phyloP scores from a whole-genome alignment of 2,888 invertebrate genomes.

The Mythimna impura region DNA sequence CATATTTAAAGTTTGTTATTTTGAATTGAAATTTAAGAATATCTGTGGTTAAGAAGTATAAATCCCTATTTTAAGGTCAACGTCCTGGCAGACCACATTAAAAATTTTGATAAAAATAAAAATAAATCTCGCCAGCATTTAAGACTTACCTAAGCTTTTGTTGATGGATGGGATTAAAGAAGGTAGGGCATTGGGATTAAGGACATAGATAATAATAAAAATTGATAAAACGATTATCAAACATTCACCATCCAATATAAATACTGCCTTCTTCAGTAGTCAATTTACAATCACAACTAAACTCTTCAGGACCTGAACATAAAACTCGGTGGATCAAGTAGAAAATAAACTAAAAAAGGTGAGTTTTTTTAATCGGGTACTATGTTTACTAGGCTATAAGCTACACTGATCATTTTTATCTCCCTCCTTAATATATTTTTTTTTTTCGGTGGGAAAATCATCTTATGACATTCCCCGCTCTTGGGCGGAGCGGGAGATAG shows the following conservation, averaged over 20 bases:
- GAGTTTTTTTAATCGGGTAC: not conserved
- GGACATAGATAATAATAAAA: not conserved
- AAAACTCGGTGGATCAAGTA: not conserved
- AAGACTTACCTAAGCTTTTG: not conserved
- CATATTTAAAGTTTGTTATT: too few relatives aligned
- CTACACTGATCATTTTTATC: too few relatives aligned
- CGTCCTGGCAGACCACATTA: too few relatives aligned
- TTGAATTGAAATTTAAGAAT: too few relatives aligned
- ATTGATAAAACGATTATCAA: not conserved
- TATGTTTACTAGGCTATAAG: too few relatives aligned
- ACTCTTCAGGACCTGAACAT: not conserved
- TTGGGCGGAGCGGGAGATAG: too few relatives aligned
- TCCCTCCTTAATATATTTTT: too few relatives aligned
- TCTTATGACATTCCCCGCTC: too few relatives aligned
- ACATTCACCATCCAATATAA: not conserved
- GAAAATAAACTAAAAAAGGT: not conserved
- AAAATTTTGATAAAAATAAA: too few relatives aligned
- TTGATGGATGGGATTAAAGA: not conserved
- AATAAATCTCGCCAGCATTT: not conserved
- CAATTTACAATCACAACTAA: not conserved
- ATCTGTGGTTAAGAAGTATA: too few relatives aligned
- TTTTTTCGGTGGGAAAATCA: too few relatives aligned
- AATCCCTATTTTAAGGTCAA: too few relatives aligned
- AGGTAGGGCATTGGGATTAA: not conserved
- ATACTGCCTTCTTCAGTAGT: not conserved